Conservation (phyloP, 2,888 invertebrate species). For the Druceiella hillmani region DNA sequence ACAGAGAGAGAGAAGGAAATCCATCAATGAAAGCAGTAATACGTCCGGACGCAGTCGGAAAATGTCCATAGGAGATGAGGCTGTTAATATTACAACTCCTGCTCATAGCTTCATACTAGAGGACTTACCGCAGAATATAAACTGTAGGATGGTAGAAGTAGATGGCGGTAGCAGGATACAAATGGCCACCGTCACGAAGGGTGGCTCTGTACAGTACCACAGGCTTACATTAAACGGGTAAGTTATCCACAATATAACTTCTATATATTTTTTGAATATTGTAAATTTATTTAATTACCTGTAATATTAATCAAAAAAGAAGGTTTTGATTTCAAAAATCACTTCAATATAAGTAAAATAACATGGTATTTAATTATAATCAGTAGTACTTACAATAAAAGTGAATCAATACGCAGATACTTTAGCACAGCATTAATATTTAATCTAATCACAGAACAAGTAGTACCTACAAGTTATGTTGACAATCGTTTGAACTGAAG, state of each 20-base stretch:
- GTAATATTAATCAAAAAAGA: conserved; percentile 1
- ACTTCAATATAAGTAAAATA: too few species aligned
- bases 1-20: too few species aligned
- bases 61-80: conserved; percentile 29
- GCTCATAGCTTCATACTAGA: conserved; percentile 62
- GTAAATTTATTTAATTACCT: conserved; percentile 4
- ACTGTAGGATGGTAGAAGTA: conserved; percentile 40
- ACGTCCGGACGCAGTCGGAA: conserved; percentile 24
- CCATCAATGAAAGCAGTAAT: too few species aligned
- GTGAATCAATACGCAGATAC: too few species aligned
- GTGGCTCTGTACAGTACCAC: conserved; percentile 76
- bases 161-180: conserved; percentile 46
- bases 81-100: conserved; percentile 26
- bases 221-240: conserved; percentile 72
- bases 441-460: too few species aligned
- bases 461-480: too few species aligned
- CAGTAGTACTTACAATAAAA: too few species aligned
- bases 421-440: too few species aligned
- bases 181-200: conserved; percentile 59
- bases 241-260: conserved; percentile 26
- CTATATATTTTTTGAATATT: conserved; percentile 6
- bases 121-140: conserved; percentile 56
- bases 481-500: too few species aligned
- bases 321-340: too few species aligned
- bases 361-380: too few species aligned